These are phyloP conservation scores for Phengaris arion DNA, from an alignment of 2,888 invertebrate genomes.

Conservation along the genomic window DNA sequence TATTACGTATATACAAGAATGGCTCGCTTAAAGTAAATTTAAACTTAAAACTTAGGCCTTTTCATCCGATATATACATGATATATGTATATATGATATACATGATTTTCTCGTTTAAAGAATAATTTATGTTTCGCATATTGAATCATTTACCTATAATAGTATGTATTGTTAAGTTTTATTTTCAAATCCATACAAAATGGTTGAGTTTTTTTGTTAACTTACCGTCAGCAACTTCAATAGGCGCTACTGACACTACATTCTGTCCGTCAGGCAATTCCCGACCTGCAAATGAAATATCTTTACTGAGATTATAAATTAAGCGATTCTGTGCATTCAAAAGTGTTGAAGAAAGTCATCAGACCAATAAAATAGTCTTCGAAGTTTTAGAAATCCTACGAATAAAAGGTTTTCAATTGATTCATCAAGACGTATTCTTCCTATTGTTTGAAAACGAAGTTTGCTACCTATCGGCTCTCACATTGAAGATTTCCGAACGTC, in stretches of 20 bases:
- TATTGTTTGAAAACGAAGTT: slow-evolving; percentile 9
- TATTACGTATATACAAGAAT: no score
- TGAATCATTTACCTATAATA: no score
- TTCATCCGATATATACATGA: no score
- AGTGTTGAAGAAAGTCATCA: background rate
- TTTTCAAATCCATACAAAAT: background rate
- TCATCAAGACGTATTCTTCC: background rate
- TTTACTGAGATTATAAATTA: background rate
- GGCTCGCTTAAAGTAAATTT: no score
- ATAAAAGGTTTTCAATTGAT: slow-evolving; percentile 10
- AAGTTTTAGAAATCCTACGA: background rate
- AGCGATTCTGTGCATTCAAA: background rate
- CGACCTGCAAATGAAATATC: slow-evolving; percentile 62
- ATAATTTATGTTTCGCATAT: no score
- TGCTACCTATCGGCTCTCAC: background rate
- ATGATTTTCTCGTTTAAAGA: no score
- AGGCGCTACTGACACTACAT: slow-evolving; percentile 75
- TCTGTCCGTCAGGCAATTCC: slow-evolving; percentile 71
- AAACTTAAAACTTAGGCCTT: no score
- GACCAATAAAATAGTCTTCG: background rate
- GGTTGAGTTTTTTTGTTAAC: slow-evolving; percentile 38
- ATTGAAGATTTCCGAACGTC: slow-evolving; percentile 2
- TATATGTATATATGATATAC: no score
- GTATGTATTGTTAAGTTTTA: no score
- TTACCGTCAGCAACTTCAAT: slow-evolving; percentile 75